Base-by-base conservation (phyloP, 1,140 invertebrate genomes). In the Drosophila equinoxialis region DNA sequence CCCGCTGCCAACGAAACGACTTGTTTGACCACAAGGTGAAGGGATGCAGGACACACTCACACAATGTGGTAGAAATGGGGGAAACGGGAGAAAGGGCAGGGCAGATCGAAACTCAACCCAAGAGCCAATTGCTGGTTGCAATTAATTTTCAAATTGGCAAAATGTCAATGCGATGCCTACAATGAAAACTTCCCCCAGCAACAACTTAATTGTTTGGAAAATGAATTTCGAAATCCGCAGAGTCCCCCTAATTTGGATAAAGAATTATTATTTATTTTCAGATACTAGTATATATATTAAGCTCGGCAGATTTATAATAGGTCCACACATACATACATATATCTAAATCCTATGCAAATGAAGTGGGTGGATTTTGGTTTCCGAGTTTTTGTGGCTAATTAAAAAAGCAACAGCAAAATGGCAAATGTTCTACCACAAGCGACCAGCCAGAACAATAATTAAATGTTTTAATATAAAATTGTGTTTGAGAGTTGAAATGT, bases 91-190 rank as follows among this genome's bases (percentile, higher is more conserved):
- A 57, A 61, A 65, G 42, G 30, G 55, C 42, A 61, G 10, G 7
- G 35, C 70, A 57, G 51, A 26, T 35, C 35, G 54, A 20, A 8
- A 23, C 30, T 26, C 57, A 17, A 48, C 17, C 14, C 7, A 60
- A 57, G 51, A 20, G 13, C n/a, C 10, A 62, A 62, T 42, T 66
- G 23, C 54, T 41, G 71, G 66, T 51, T 80, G 82, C 79, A 84
- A 87, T 87, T 86, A 86, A 87, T 51, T 65, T 87, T 87, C 20
- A 71, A 83, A 83, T 89, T 89, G 83, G 76, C 76, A 74, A 89
- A 51, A 73, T 67, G 63, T 68, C 79, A 82, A 73, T 77, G 62
- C 33, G 45, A 17, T 45, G 23, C 33, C 11, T 39, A 48, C 41
- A 11, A 62, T 59, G 55, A 54, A 14, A 8, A 55, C 26, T 30